These are phyloP conservation scores for Epinotia brunnichana DNA, from an alignment of 2,888 invertebrate genomes.

Conservation along the genomic window DNA sequence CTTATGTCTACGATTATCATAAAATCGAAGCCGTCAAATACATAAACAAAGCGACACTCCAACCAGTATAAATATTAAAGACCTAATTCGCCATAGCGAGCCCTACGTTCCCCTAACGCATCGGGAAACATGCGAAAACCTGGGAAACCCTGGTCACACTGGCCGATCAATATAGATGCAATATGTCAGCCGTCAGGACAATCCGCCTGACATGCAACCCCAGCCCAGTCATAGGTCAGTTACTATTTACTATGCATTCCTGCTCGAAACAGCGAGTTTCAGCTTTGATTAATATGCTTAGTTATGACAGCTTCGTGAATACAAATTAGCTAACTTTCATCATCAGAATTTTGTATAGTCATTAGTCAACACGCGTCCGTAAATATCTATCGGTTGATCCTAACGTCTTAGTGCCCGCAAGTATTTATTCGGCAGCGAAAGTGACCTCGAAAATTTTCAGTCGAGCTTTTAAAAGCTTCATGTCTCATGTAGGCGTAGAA, in stretches of 20 bases:
- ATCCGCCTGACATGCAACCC: conserved; percentile 69
- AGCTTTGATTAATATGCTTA: conserved; percentile 32
- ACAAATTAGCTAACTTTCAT: conserved; percentile 27
- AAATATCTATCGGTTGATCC: conserved; percentile 28
- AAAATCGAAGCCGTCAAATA: conserved; percentile 16
- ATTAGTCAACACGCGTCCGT: conserved; percentile 1
- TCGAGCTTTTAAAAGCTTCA: conserved; percentile 49
- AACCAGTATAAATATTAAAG: conserved; percentile 26
- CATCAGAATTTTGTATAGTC: conserved; percentile 12
- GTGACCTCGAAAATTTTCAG: conserved; percentile 49
- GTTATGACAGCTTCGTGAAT: conserved; percentile 25
- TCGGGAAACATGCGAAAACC: conserved; percentile 22
- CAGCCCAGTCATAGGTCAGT: conserved; percentile 73
- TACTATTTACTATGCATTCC: conserved; percentile 60
- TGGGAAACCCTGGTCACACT: conserved; percentile 44
- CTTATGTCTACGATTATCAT: conserved; percentile 17
- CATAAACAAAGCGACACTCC: conserved; percentile 24
- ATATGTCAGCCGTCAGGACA: conserved; percentile 59
- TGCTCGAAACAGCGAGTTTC: conserved; percentile 27
- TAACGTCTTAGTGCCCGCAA: conserved; percentile 38
- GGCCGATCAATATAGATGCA: conserved; percentile 67
- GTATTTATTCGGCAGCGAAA: conserved; percentile 43
- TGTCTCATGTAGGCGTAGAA: conserved; percentile 33
- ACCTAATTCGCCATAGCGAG: conserved; percentile 18
- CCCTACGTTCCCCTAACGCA: conserved; percentile 23